phyloP scores from a whole-genome alignment of 1,140 invertebrate species.

The Batillaria attramentaria region DNA sequence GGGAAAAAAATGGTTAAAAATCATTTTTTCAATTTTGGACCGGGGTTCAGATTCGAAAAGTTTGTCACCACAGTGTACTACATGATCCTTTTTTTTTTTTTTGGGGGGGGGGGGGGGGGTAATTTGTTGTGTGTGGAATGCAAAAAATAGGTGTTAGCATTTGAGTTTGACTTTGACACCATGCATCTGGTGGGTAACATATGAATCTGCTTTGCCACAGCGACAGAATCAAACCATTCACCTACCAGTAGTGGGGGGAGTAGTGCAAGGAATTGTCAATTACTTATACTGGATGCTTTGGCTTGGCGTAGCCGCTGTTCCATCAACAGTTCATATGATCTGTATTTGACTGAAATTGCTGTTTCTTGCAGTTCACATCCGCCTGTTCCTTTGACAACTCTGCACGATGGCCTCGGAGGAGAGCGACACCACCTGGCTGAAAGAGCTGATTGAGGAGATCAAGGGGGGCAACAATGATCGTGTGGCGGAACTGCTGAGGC shows the following conservation, averaged over 20 bases:
- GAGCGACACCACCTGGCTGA: constrained; percentile 20
- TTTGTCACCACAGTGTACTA: too few relatives aligned
- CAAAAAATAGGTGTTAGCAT: too few relatives aligned
- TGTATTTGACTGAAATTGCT: neutral
- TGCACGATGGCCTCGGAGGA: constrained; percentile 17
- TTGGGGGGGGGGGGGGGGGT: neutral
- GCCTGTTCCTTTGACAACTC: neutral
- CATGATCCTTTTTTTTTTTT: neutral
- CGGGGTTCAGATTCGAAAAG: too few relatives aligned
- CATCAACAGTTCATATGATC: neutral
- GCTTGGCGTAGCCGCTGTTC: neutral
- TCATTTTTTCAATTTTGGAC: too few relatives aligned
- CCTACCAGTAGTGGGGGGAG: neutral
- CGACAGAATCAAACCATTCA: neutral
- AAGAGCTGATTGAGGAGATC: constrained; percentile 26
- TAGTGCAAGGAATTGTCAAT: neutral
- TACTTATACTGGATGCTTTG: neutral
- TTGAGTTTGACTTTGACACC: too few relatives aligned
- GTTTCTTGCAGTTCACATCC: neutral
- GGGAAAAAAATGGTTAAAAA: too few relatives aligned
- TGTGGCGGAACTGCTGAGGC: constrained; percentile 13
- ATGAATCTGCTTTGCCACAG: neutral
- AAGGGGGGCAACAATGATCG: neutral
- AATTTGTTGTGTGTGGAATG: neutral
- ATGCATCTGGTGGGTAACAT: neutral